phyloP scores from a whole-genome alignment of 2,113 vertebrate genomes.

The Daboia siamensis region DNA sequence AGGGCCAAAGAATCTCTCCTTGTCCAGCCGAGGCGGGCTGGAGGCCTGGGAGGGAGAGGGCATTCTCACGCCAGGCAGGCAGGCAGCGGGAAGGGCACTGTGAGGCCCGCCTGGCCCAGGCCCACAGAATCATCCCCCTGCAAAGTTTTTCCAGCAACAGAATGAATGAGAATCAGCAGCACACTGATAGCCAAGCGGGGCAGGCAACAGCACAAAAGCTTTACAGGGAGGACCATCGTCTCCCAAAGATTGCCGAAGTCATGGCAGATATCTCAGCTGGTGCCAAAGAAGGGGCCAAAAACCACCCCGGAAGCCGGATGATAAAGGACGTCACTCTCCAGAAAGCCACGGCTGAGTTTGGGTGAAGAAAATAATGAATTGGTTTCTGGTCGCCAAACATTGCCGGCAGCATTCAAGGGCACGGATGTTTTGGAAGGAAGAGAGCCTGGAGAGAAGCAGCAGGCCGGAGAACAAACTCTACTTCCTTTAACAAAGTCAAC shows the following conservation, averaged over 20 bases:
- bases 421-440: neutral
- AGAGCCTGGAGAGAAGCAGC: neutral
- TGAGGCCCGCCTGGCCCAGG: neutral
- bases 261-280: neutral
- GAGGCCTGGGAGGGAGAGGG: neutral
- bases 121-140: neutral
- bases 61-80: neutral
- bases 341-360: neutral
- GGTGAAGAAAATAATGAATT: neutral
- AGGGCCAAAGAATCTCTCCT: neutral
- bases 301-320: neutral
- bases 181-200: neutral
- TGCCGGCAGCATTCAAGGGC: neutral
- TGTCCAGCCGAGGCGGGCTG: neutral
- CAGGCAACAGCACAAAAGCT: neutral
- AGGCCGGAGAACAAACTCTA: neutral
- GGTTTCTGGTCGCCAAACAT: neutral
- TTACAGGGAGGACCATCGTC: neutral
- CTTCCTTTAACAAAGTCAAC: neutral
- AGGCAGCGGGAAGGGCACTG: neutral
- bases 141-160: neutral
- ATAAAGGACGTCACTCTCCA: neutral
- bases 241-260: neutral
- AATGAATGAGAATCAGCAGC: neutral
- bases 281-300: neutral